These are phyloP conservation scores for Chelonoidis abingdonii DNA, from an alignment of 2,113 vertebrate genomes.

Conservation along the genomic window DNA sequence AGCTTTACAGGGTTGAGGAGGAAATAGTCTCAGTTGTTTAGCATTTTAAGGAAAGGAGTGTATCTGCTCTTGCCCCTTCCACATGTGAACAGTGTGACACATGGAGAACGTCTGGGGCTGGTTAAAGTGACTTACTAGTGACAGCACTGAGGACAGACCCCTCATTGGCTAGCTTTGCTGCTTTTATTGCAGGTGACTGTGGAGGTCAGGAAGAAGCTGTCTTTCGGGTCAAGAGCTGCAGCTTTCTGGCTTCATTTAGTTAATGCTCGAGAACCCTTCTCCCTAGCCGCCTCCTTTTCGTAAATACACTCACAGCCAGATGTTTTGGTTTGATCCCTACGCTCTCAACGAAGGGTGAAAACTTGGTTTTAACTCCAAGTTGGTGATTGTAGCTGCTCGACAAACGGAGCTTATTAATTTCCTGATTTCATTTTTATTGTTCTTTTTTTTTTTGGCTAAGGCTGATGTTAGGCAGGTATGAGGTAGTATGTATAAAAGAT, in stretches of 20 bases:
- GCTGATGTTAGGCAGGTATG: background rate
- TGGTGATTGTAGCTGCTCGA: rapidly evolving
- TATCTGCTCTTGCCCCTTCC: background rate
- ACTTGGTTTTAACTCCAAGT: background rate
- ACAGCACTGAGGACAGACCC: background rate
- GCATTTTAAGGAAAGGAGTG: background rate
- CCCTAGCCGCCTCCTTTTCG: background rate
- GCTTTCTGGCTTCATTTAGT: background rate
- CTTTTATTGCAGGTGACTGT: background rate
- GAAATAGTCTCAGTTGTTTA: background rate
- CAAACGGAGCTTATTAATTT: background rate
- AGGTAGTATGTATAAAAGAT: background rate
- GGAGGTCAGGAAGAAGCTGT: background rate
- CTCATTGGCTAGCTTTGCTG: background rate
- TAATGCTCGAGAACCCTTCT: rapidly evolving
- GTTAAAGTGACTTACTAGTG: background rate
- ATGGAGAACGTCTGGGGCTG: background rate
- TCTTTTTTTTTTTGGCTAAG: background rate
- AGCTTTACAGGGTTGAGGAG: background rate
- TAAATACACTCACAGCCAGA: rapidly evolving
- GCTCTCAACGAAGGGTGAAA: background rate
- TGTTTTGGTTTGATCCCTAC: background rate
- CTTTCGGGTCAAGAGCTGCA: background rate
- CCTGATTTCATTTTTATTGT: background rate
- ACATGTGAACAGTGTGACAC: background rate